These are phyloP conservation scores for Camponotus vicinus DNA, from an alignment of 1,140 invertebrate species.

Conservation along the genomic window DNA sequence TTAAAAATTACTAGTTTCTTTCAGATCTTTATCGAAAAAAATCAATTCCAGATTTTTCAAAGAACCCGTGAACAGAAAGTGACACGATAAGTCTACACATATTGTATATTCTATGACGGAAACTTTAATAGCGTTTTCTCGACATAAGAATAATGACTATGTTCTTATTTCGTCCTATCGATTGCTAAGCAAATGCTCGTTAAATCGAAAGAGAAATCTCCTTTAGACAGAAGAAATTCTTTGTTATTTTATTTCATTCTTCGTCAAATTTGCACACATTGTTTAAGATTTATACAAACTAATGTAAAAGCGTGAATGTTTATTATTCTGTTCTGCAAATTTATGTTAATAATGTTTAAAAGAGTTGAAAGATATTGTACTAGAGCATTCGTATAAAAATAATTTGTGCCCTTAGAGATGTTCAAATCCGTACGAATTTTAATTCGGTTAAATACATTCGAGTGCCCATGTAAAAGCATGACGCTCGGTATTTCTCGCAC, in stretches of 20 bases:
- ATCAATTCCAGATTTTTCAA: background rate
- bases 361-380: background rate
- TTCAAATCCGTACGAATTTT: background rate
- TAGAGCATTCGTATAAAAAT: no score
- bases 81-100: background rate
- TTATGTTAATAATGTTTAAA: background rate
- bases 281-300: constrained; percentile 18
- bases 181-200: constrained; percentile 17
- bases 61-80: background rate
- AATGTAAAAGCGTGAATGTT: background rate
- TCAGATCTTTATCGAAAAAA: background rate
- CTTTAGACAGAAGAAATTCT: background rate
- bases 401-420: background rate
- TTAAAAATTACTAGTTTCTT: background rate
- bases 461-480: background rate
- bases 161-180: constrained; percentile 4
- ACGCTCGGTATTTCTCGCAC: background rate
- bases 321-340: background rate
- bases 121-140: constrained; percentile 1
- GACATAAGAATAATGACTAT: constrained; percentile 11
- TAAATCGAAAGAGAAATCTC: background rate
- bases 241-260: constrained; percentile 19
- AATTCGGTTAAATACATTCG: constrained; percentile 26
- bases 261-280: background rate
- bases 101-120: background rate